Percentiles rank a stretch among this genome's conserved stretches.
phyloP scores from a whole-genome alignment of 2,888 invertebrate species.

The Magallana nippona region DNA sequence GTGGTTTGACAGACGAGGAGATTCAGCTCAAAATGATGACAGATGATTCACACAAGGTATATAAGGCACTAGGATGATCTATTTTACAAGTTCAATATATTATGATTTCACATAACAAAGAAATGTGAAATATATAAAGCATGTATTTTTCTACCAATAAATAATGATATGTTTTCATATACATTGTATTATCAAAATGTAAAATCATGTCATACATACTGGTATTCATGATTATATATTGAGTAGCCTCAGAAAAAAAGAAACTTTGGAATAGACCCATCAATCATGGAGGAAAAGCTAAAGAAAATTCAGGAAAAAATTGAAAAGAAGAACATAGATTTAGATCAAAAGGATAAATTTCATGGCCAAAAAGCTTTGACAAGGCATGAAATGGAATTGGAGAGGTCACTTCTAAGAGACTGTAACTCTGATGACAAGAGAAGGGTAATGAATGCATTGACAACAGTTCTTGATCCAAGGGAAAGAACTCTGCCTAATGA shows the following conservation, averaged over 20 bases:
- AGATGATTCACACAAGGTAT: slow-evolving; percentile 32
- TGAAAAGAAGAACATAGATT: slow-evolving; percentile 57
- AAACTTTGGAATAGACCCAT: slow-evolving; percentile 56
- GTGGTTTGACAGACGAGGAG: slow-evolving; percentile 72
- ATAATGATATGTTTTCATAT: not conserved
- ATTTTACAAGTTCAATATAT: no score
- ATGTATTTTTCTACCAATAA: not conserved
- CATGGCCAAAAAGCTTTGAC: slow-evolving; percentile 54
- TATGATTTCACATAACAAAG: not conserved
- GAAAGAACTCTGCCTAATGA: slow-evolving; percentile 57
- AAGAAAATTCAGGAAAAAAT: slow-evolving; percentile 73
- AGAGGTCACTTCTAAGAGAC: slow-evolving; percentile 63
- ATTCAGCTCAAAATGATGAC: slow-evolving; percentile 63
- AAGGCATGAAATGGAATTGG: slow-evolving; percentile 74
- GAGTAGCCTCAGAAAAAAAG: slow-evolving; percentile 44
- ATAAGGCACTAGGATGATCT: not conserved
- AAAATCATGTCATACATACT: no score
- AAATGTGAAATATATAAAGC: not conserved
- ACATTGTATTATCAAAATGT: no score
- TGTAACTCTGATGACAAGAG: slow-evolving; percentile 51
- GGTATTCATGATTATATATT: not conserved
- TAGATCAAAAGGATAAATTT: slow-evolving; percentile 64
- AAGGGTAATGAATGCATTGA: slow-evolving; percentile 60
- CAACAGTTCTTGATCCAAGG: slow-evolving; percentile 52
- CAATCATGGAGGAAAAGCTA: slow-evolving; percentile 56